Evolutionary conservation across 2,888 invertebrate species (phyloP).

Genomic region (Melinaea marsaeus): DNA sequence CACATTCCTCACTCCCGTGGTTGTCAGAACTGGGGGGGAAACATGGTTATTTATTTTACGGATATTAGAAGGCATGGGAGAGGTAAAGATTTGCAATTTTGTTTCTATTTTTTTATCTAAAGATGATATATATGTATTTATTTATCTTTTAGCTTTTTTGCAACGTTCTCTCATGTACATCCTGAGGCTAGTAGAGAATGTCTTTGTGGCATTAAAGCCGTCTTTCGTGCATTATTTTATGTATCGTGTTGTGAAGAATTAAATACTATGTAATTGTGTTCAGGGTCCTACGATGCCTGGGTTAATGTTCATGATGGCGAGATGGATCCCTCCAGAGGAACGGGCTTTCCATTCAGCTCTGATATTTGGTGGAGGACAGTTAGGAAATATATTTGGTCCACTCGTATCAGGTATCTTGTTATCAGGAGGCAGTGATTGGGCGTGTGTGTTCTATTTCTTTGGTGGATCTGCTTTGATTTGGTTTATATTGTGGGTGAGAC

Average conservation of each 20-base stretch:
- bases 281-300: slow-evolving; percentile 79
- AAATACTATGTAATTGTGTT: neutral
- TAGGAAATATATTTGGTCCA: slow-evolving; percentile 58
- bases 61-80: slow-evolving; percentile 83
- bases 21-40: slow-evolving; percentile 67
- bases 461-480: slow-evolving; percentile 56
- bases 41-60: slow-evolving; percentile 64
- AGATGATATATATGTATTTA: too few species aligned
- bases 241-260: neutral
- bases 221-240: neutral
- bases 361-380: slow-evolving; percentile 63
- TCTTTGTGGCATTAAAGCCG: too few species aligned
- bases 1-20: slow-evolving; percentile 83
- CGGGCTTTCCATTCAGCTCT: slow-evolving; percentile 65
- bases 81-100: slow-evolving; percentile 57
- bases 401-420: slow-evolving; percentile 45
- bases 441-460: slow-evolving; percentile 65
- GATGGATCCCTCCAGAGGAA: slow-evolving; percentile 68
- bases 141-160: too few species aligned
- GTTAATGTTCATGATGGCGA: slow-evolving; percentile 67
- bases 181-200: too few species aligned
- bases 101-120: too few species aligned
- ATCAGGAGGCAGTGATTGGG: slow-evolving; percentile 53
- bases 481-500: slow-evolving; percentile 51
- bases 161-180: too few species aligned